phyloP scores from a whole-genome alignment of 2,797 vertebrate species.

The Lacerta viridis region DNA sequence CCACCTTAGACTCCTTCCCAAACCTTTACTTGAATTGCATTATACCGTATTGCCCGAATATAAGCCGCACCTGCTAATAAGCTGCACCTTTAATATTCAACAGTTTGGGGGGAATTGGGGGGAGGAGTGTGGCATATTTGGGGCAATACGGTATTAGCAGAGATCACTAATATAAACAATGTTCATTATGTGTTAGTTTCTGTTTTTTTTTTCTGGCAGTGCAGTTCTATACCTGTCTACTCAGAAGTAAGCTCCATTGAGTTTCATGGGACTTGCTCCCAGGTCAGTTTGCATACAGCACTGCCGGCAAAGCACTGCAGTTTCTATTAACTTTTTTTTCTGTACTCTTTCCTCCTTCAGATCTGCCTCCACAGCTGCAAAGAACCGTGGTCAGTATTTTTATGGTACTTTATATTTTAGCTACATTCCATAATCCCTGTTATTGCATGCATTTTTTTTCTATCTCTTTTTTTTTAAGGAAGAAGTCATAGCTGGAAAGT shows the following conservation, averaged over 20 bases:
- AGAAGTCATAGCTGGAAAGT: conserved; percentile 82
- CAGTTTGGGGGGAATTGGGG: too few relatives aligned
- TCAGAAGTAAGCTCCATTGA: too few relatives aligned
- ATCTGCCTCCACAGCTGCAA: conserved; percentile 80
- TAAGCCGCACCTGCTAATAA: too few relatives aligned
- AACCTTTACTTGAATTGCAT: too few relatives aligned
- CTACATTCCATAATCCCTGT: conserved; percentile 35
- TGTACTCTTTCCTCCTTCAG: conserved; percentile 74
- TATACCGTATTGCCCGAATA: too few relatives aligned
- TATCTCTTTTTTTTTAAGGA: conserved; percentile 76
- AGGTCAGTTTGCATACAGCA: too few relatives aligned
- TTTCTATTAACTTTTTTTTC: conserved; percentile 40
- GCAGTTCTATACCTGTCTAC: too few relatives aligned
- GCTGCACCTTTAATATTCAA: too few relatives aligned
- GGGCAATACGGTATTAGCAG: background rate
- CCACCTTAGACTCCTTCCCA: too few relatives aligned
- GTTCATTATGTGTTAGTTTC: conserved; percentile 2
- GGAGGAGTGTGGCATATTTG: too few relatives aligned
- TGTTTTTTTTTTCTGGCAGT: background rate
- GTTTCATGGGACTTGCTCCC: background rate
- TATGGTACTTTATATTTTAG: conserved; percentile 54
- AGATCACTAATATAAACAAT: conserved; percentile 9
- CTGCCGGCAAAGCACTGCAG: background rate
- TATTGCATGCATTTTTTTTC: conserved; percentile 44
- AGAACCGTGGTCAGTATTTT: conserved; percentile 83